Percentiles rank a stretch among this genome's conserved stretches.
Conservation (phyloP, 2,888 invertebrate species). For the Sepiola atlantica region DNA sequence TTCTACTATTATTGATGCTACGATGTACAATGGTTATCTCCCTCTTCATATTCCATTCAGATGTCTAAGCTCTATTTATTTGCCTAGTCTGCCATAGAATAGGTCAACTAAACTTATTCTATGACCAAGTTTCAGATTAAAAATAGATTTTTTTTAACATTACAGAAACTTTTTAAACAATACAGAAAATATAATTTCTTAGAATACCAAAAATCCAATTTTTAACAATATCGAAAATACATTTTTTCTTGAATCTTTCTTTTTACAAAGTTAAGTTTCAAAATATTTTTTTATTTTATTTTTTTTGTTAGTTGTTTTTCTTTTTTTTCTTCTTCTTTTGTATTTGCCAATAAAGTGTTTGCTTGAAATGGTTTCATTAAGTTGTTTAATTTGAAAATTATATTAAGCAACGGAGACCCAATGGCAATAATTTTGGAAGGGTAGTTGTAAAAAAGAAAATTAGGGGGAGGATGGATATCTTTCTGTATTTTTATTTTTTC, state of each 20-base stretch:
- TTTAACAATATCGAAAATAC: no score
- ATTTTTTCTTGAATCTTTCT: not conserved
- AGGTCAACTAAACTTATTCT: no score
- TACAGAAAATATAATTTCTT: no score
- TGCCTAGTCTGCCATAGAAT: no score
- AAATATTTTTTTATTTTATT: not conserved
- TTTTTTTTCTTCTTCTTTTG: not conserved
- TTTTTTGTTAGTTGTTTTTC: not conserved
- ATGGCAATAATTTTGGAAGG: not conserved
- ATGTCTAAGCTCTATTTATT: no score
- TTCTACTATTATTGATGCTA: no score
- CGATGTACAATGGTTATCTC: no score
- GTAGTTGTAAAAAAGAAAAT: not conserved
- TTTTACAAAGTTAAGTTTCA: not conserved
- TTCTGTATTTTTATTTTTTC: not conserved
- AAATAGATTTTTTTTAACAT: no score
- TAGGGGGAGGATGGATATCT: not conserved
- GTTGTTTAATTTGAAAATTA: not conserved
- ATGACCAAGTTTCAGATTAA: no score
- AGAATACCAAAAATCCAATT: no score
- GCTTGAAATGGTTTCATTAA: not conserved
- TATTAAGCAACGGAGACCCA: not conserved
- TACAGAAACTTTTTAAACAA: no score
- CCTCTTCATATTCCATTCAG: no score
- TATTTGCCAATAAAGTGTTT: not conserved